Conservation (phyloP, 1,140 invertebrate species). For the Orius insidiosus region DNA sequence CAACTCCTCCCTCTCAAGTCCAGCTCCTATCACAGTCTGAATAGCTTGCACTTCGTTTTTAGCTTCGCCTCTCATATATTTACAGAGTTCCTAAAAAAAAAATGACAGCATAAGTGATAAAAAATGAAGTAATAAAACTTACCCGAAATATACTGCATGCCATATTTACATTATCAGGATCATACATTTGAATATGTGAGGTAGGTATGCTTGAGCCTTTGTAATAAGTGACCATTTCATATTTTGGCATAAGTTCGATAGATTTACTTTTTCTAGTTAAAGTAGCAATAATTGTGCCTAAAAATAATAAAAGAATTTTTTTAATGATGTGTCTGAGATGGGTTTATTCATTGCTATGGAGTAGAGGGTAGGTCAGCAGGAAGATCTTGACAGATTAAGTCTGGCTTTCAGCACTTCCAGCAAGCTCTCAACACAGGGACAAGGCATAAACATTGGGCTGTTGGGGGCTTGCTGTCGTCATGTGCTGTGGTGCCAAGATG, state of each 20-base stretch:
- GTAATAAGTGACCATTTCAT: conserved; percentile 83
- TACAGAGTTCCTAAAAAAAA: conserved; percentile 52
- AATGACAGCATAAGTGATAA: not conserved
- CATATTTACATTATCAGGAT: conserved; percentile 80
- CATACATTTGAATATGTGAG: conserved; percentile 87
- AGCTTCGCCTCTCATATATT: conserved; percentile 69
- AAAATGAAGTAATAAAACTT: conserved; percentile 24
- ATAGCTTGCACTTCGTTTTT: conserved; percentile 63
- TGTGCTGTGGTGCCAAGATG: too few relatives aligned
- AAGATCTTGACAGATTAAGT: too few relatives aligned
- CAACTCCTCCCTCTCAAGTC: conserved; percentile 73
- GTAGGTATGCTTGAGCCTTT: conserved; percentile 77
- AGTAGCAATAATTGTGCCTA: conserved; percentile 69
- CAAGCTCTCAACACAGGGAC: too few relatives aligned
- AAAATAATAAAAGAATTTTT: conserved; percentile 12
- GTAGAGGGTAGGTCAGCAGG: too few relatives aligned
- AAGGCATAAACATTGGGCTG: too few relatives aligned
- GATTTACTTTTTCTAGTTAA: conserved; percentile 64
- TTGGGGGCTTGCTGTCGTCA: too few relatives aligned
- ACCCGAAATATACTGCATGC: conserved; percentile 83
- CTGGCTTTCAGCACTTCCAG: too few relatives aligned
- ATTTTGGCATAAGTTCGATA: conserved; percentile 64
- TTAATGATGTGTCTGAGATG: too few relatives aligned
- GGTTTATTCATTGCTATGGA: too few relatives aligned
- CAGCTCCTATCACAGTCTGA: conserved; percentile 68